A percentile compares a stretch with the other conserved stretches of the same genome.
These are phyloP conservation scores for Sminthurinus signatus DNA, from an alignment of 1,140 invertebrate genomes.

Conservation along the genomic window DNA sequence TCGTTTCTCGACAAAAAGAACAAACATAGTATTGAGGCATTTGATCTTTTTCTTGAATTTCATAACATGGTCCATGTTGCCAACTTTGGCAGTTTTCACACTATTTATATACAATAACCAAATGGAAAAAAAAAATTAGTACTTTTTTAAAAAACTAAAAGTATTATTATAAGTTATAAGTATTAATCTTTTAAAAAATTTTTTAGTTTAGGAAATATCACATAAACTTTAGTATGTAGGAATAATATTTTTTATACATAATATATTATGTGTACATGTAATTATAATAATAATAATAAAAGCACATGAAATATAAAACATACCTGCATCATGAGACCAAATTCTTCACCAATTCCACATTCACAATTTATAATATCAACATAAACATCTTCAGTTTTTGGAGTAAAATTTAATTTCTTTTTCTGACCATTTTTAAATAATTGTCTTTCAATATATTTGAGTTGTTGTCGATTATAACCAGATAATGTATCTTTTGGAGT, in stretches of 20 bases:
- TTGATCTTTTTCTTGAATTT: conserved; percentile 68
- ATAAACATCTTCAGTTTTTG: conserved; percentile 47
- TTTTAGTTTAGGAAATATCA: too few species aligned
- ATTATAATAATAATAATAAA: too few species aligned
- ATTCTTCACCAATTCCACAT: conserved; percentile 75
- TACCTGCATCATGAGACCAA: conserved; percentile 78
- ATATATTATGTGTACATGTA: too few species aligned
- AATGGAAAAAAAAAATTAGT: too few species aligned
- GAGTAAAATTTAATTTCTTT: conserved; percentile 3
- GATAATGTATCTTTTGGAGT: not conserved
- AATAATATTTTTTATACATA: too few species aligned
- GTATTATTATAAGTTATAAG: too few species aligned
- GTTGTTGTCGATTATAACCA: conserved; percentile 6
- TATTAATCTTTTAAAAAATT: too few species aligned
- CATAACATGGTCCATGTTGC: conserved; percentile 86
- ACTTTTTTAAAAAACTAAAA: too few species aligned
- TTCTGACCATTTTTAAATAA: not conserved
- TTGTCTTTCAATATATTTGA: conserved; percentile 1
- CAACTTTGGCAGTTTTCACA: conserved; percentile 90
- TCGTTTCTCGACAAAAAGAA: conserved; percentile 73
- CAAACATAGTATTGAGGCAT: conserved; percentile 88
- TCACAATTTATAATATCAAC: conserved; percentile 80
- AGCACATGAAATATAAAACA: too few species aligned
- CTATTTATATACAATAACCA: too few species aligned
- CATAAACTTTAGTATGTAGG: too few species aligned